A percentile compares a stretch with the other conserved stretches of the same genome.
Conservation (phyloP, 2,797 vertebrate species). For the Heliangelus exortis region DNA sequence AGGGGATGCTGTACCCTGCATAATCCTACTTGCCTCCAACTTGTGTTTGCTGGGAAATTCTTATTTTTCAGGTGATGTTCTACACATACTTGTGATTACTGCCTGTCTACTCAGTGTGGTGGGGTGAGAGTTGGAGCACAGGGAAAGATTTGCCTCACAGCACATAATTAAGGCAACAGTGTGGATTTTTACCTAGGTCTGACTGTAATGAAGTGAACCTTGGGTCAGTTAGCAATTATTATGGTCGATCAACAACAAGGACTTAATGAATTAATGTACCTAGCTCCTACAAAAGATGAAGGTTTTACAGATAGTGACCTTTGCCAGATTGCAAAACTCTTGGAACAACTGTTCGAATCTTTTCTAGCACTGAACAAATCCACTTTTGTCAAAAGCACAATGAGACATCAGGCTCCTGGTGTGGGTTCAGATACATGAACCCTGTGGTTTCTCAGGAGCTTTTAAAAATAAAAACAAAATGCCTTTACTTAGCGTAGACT, state of each 20-base stretch:
- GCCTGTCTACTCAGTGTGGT: neutral
- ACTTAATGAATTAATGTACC: neutral
- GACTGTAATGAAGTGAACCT: neutral
- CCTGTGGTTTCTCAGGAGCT: constrained; percentile 33
- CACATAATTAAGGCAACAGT: neutral
- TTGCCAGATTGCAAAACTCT: neutral
- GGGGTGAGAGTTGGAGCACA: neutral
- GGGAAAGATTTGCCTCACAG: neutral
- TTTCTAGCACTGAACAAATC: neutral
- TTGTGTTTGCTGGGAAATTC: neutral
- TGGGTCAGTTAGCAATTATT: neutral
- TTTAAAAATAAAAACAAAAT: constrained; percentile 54
- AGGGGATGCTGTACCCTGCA: neutral
- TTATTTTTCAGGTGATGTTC: neutral
- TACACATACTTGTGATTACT: neutral
- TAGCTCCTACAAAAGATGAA: neutral
- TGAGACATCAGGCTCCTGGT: neutral
- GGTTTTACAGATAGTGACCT: neutral
- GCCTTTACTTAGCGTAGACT: constrained; percentile 1
- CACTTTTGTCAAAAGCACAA: neutral
- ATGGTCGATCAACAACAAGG: neutral
- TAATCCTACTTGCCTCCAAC: neutral
- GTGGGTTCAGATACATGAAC: neutral
- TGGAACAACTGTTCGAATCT: neutral
- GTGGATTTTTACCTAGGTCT: neutral